Conservation (phyloP, 1,140 invertebrate genomes). For the Drosophila sproati region DNA sequence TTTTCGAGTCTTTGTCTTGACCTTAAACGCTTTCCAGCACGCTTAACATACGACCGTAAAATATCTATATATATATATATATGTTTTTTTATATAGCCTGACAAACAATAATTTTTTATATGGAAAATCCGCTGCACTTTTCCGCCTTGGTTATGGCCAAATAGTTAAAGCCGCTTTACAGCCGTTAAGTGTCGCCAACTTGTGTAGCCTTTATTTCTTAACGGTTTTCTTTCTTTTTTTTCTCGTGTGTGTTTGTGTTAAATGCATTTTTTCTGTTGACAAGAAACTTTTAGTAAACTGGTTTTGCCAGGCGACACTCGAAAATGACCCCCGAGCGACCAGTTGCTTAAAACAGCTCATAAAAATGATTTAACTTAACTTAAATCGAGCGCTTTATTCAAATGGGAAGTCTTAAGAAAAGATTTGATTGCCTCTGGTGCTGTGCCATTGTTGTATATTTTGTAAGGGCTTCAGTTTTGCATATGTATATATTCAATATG, state of each 20-base stretch:
- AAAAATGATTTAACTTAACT: slow-evolving; percentile 72
- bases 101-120: slow-evolving; percentile 18
- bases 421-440: background rate
- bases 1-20: slow-evolving; percentile 17
- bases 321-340: slow-evolving; percentile 47
- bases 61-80: background rate
- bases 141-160: slow-evolving; percentile 21
- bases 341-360: slow-evolving; percentile 33
- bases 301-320: slow-evolving; percentile 37
- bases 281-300: slow-evolving; percentile 51
- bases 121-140: slow-evolving; percentile 19
- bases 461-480: slow-evolving; percentile 16
- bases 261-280: slow-evolving; percentile 69
- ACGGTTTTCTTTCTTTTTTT: slow-evolving; percentile 54
- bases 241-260: slow-evolving; percentile 1
- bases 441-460: slow-evolving; percentile 11
- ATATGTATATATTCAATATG: slow-evolving; percentile 16
- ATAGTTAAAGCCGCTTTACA: slow-evolving; percentile 50
- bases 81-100: slow-evolving; percentile 4
- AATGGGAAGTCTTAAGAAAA: background rate
- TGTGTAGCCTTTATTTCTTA: slow-evolving; percentile 53
- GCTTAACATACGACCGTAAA: slow-evolving; percentile 28
- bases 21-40: slow-evolving; percentile 33
- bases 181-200: slow-evolving; percentile 76
- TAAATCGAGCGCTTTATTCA: slow-evolving; percentile 7